phyloP scores from a whole-genome alignment of 2,888 invertebrate genomes.

The Hoplodrina ambigua region DNA sequence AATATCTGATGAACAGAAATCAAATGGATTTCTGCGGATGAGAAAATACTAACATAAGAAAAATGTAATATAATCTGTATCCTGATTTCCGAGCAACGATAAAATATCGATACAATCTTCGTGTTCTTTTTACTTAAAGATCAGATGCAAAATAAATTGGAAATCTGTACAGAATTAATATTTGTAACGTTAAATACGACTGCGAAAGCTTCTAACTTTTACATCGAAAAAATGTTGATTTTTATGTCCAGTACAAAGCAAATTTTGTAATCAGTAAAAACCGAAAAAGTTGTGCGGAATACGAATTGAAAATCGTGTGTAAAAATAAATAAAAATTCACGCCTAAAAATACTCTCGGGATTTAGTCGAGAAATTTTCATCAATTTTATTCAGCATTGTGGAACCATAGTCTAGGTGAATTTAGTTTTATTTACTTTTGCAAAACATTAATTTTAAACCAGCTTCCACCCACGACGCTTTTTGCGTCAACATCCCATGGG shows the following conservation, averaged over 20 bases:
- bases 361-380: neutral
- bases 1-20: neutral
- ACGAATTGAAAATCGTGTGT: conserved; percentile 3
- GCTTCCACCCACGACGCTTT: no score
- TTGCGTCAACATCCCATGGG: no score
- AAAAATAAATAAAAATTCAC: conserved; percentile 6
- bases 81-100: conserved; percentile 8
- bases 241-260: conserved; percentile 10
- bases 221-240: conserved; percentile 11
- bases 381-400: neutral
- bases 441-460: no score
- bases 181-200: neutral
- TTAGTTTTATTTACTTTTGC: no score
- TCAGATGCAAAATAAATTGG: conserved; percentile 8
- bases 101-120: conserved; percentile 20
- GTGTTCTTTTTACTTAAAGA: conserved; percentile 2
- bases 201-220: neutral
- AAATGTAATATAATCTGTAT: conserved; percentile 1
- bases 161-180: conserved; percentile 5
- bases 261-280: conserved; percentile 17
- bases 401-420: no score
- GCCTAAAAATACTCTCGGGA: neutral
- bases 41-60: conserved; percentile 8
- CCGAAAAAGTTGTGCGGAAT: conserved; percentile 12
- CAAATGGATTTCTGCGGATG: neutral